Evolutionary conservation across 2,888 invertebrate genomes (phyloP).

Genomic region (Rotaria magnacalcarata): DNA sequence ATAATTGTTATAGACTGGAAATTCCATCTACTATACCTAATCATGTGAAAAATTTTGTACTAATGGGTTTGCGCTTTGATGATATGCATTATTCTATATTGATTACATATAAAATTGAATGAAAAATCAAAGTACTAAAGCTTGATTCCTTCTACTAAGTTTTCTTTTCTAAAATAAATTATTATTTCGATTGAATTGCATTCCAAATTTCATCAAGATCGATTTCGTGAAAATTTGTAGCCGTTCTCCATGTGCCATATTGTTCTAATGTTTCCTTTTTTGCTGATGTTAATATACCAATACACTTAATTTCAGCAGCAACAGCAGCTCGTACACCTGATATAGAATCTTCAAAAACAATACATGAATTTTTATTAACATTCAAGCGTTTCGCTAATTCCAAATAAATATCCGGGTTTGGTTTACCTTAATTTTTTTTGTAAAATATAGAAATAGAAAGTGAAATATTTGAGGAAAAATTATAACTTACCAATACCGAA

Average conservation of each 20-base stretch:
- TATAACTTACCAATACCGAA: neutral
- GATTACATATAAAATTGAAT: constrained; percentile 13
- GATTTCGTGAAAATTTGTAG: neutral
- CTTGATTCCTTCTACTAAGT: no score
- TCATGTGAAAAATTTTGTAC: neutral
- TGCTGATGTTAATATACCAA: constrained; percentile 5
- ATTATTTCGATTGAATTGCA: neutral
- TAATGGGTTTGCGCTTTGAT: neutral
- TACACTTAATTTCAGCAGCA: constrained; percentile 2
- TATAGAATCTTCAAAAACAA: constrained; percentile 11
- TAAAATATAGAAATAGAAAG: neutral
- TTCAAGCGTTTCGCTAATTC: neutral
- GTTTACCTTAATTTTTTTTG: neutral
- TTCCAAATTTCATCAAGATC: neutral
- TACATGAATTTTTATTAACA: neutral
- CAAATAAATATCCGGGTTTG: constrained; percentile 15
- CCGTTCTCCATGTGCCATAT: neutral
- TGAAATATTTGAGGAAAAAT: neutral
- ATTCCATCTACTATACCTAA: neutral
- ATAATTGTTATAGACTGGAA: neutral
- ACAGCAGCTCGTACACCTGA: constrained; percentile 11
- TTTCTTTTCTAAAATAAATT: neutral
- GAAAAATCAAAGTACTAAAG: neutral
- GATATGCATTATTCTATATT: constrained; percentile 3
- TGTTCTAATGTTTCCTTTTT: neutral